Conservation (phyloP, 1,140 invertebrate species). For the Conopomorpha cramerella region DNA sequence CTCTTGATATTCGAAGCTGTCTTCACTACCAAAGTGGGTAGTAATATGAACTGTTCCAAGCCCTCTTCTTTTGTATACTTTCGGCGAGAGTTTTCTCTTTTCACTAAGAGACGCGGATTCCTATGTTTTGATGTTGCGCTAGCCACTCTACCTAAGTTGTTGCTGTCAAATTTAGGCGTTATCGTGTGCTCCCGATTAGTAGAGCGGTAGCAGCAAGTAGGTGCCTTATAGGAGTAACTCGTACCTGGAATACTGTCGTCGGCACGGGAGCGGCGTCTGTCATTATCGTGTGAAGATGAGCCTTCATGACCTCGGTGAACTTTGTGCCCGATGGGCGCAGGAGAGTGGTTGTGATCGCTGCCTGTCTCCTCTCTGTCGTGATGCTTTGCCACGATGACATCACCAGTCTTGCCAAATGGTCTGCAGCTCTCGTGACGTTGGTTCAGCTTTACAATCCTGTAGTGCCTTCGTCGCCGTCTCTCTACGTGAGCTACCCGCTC, state of each 20-base stretch:
- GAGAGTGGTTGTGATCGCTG: slow-evolving; percentile 20
- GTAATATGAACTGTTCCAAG: slow-evolving; percentile 39
- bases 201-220: slow-evolving; percentile 39
- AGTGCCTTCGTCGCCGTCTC: slow-evolving; percentile 35
- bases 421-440: slow-evolving; percentile 39
- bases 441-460: slow-evolving; percentile 46
- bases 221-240: slow-evolving; percentile 22
- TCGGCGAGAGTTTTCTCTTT: slow-evolving; percentile 27
- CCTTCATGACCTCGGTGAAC: not conserved
- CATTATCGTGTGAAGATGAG: not conserved
- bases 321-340: too few species aligned
- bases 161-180: slow-evolving; percentile 11
- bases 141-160: not conserved
- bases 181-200: too few species aligned
- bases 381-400: slow-evolving; percentile 47
- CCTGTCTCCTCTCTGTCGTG: slow-evolving; percentile 19
- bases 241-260: slow-evolving; percentile 30
- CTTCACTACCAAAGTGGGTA: slow-evolving; percentile 45
- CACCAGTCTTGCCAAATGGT: slow-evolving; percentile 42
- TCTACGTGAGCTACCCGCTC: slow-evolving; percentile 45
- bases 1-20: slow-evolving; percentile 47
- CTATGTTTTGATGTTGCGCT: slow-evolving; percentile 10
- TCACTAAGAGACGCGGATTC: slow-evolving; percentile 28
- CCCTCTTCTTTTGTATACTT: slow-evolving; percentile 24
- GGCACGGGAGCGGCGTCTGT: slow-evolving; percentile 9